A percentile compares a stretch with the other conserved stretches of the same genome.
These are phyloP conservation scores for Petrocephalus sullivani DNA, from an alignment of 2,797 vertebrate species.

Conservation along the genomic window DNA sequence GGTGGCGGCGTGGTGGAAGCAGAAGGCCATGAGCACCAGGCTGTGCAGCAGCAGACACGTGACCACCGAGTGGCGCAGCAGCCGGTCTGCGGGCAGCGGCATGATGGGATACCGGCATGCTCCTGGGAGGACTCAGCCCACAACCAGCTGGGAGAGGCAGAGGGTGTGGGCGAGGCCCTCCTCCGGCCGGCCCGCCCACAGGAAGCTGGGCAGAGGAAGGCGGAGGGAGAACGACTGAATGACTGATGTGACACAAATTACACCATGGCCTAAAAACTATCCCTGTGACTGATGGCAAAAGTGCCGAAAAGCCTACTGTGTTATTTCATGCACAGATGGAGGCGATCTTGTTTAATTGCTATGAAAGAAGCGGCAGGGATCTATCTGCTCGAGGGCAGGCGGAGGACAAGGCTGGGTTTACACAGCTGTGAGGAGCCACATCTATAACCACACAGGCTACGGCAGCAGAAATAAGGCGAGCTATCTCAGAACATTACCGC, in stretches of 20 bases:
- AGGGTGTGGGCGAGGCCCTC: conserved; percentile 44
- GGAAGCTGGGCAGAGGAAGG: conserved; percentile 26
- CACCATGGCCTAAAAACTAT: conserved; percentile 13
- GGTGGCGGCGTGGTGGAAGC: conserved; percentile 60
- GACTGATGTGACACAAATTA: conserved; percentile 26
- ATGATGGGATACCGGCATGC: conserved; percentile 57
- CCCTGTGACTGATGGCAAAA: conserved; percentile 27
- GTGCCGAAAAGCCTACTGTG: conserved; percentile 35
- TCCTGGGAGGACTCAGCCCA: conserved; percentile 42
- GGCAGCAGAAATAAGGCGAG: conserved; percentile 6
- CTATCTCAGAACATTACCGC: conserved; percentile 36
- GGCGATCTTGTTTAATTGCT: conserved; percentile 45
- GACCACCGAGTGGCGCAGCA: conserved; percentile 64
- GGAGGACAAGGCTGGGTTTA: conserved; percentile 24
- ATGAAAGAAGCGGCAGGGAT: conserved; percentile 37
- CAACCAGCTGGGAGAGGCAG: conserved; percentile 33
- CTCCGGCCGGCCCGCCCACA: conserved; percentile 42
- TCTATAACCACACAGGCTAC: conserved; percentile 34
- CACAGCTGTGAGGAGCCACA: conserved; percentile 31
- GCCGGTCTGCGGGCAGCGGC: conserved; percentile 58
- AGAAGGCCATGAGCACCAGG: conserved; percentile 77
- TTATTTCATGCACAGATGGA: conserved; percentile 39
- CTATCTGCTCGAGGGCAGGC: conserved; percentile 31
- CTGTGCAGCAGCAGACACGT: conserved; percentile 76
- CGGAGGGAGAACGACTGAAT: background rate